Evolutionary conservation across 2,113 vertebrate species (phyloP).

Genomic region (Austrofundulus limnaeus): DNA sequence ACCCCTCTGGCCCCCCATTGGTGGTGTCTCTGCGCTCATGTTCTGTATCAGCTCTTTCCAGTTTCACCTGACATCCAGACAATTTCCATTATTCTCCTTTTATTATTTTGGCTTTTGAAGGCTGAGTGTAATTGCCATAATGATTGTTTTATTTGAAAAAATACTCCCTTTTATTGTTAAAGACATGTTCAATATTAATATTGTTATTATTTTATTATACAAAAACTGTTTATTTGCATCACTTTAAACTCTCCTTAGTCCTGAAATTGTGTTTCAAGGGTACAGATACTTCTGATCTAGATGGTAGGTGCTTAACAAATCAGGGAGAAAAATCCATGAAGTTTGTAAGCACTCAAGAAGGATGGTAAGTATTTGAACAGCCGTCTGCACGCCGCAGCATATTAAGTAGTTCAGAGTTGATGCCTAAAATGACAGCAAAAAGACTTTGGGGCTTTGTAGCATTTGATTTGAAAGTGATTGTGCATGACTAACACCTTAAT

Average conservation of each 20-base stretch:
- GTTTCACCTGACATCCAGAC: too few species aligned
- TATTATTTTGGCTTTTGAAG: too few species aligned
- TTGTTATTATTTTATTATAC: not conserved
- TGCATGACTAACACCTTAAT: slow-evolving; percentile 50
- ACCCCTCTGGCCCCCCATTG: too few species aligned
- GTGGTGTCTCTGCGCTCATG: too few species aligned
- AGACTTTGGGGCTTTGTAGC: slow-evolving; percentile 33
- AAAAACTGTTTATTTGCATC: not conserved
- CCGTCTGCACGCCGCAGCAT: slow-evolving; percentile 9
- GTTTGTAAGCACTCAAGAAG: slow-evolving; percentile 1
- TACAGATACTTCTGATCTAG: not conserved
- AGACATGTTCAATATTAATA: too few species aligned
- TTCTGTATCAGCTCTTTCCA: too few species aligned
- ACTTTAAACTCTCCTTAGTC: not conserved
- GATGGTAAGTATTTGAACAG: slow-evolving; percentile 6
- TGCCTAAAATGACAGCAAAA: slow-evolving; percentile 32
- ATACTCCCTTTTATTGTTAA: too few species aligned
- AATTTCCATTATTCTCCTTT: too few species aligned
- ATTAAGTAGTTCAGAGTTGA: slow-evolving; percentile 16
- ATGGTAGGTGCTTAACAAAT: not conserved
- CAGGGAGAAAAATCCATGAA: slow-evolving; percentile 15
- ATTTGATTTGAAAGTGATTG: slow-evolving; percentile 29
- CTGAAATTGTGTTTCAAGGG: not conserved
- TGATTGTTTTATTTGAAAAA: too few species aligned
- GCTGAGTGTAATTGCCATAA: too few species aligned